A percentile compares a stretch with the other conserved stretches of the same genome.
Evolutionary conservation across 1,140 invertebrate genomes (phyloP).

Genomic region (Muscidifurax raptorellus): DNA sequence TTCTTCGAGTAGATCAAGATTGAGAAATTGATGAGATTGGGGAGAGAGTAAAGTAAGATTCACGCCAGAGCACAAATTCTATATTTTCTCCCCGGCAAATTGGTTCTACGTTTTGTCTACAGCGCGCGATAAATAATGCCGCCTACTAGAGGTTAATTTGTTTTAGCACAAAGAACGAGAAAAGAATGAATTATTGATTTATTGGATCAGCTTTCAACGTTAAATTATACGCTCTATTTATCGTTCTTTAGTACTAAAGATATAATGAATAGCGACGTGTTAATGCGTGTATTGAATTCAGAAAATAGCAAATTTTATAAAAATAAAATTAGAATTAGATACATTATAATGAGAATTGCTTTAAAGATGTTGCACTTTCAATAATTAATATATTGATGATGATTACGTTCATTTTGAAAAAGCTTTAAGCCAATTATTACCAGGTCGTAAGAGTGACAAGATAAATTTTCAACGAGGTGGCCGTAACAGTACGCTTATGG

Average conservation of each 20-base stretch:
- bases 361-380: no score
- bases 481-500: neutral
- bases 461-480: no score
- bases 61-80: neutral
- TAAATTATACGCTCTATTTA: neutral
- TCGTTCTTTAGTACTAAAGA: neutral
- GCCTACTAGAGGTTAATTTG: neutral
- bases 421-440: no score
- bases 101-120: neutral
- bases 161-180: neutral
- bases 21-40: slow-evolving; percentile 44
- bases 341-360: no score
- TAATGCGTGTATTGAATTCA: no score
- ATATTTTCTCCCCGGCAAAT: neutral
- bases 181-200: neutral
- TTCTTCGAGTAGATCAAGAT: slow-evolving; percentile 28
- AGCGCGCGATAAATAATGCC: slow-evolving; percentile 4
- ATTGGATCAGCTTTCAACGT: neutral
- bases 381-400: no score
- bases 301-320: no score
- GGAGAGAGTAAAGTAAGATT: neutral
- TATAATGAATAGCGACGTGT: no score
- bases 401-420: no score
- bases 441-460: no score
- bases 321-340: no score